Conservation (phyloP, 2,113 vertebrate species). For the Microtus oregoni region DNA sequence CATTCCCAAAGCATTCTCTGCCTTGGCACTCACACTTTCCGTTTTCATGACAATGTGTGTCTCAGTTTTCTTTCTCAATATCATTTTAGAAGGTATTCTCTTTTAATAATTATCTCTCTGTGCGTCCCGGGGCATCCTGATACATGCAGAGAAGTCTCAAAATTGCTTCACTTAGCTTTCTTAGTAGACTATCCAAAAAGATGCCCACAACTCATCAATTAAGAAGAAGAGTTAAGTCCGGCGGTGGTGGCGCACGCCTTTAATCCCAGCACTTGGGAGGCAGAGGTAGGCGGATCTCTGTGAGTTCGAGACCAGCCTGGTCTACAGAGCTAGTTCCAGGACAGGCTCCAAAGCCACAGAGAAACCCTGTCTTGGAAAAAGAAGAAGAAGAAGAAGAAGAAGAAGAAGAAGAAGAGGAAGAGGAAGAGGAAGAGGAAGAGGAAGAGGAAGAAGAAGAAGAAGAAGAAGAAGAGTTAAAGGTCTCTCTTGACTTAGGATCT, state of each 20-base stretch:
- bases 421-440: too few relatives aligned
- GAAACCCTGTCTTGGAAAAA: too few relatives aligned
- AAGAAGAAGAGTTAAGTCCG: background rate
- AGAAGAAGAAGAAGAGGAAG: background rate
- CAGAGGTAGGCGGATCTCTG: too few relatives aligned
- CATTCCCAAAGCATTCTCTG: background rate
- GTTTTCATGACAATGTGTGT: background rate
- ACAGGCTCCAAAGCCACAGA: too few relatives aligned
- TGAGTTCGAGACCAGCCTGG: too few relatives aligned
- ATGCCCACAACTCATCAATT: background rate
- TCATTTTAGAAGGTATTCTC: background rate
- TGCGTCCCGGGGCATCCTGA: background rate
- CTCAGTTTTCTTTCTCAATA: background rate
- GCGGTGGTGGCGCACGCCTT: too few relatives aligned
- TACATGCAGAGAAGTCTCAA: background rate
- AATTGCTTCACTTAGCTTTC: background rate
- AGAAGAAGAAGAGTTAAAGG: background rate
- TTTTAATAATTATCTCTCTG: background rate
- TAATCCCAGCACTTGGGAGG: too few relatives aligned
- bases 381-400: too few relatives aligned
- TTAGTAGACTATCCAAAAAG: background rate
- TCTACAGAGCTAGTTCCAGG: too few relatives aligned
- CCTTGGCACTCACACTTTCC: background rate
- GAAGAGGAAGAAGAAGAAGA: too few relatives aligned
- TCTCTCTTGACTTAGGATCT: background rate